Evolutionary conservation across 1,140 invertebrate genomes (phyloP).

Genomic region (Vanessa tameamea): DNA sequence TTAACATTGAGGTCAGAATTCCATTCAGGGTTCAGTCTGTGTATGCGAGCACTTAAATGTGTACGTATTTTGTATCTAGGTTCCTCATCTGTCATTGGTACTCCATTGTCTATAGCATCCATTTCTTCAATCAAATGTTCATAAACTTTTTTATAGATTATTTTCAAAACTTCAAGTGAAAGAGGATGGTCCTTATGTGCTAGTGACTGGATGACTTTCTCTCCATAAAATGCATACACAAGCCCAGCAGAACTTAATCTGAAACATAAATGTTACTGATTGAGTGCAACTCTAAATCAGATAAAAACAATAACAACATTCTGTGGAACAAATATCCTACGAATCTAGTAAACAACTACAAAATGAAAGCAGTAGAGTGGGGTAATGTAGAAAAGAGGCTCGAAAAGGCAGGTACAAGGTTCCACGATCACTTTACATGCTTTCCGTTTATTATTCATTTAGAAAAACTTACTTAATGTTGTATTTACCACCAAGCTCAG

Average conservation of each 20-base stretch:
- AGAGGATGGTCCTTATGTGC: conserved; percentile 79
- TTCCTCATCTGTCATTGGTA: conserved; percentile 88
- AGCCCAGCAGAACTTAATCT: conserved; percentile 98
- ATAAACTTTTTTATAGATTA: conserved; percentile 93
- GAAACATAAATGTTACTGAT: conserved; percentile 52
- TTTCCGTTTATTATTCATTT: background rate
- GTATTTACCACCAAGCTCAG: conserved; percentile 78
- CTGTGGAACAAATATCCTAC: no score
- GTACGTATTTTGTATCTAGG: conserved; percentile 91
- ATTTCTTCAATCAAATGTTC: conserved; percentile 95
- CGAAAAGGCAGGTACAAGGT: no score
- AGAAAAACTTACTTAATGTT: conserved; percentile 78
- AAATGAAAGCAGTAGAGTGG: no score
- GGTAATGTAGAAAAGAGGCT: no score
- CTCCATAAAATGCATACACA: conserved; percentile 95
- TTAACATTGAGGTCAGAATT: conserved; percentile 84
- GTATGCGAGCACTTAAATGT: conserved; percentile 88
- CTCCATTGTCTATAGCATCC: conserved; percentile 98
- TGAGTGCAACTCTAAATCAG: background rate
- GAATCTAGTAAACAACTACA: no score
- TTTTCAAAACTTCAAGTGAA: conserved; percentile 78
- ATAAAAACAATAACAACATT: background rate
- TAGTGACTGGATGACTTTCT: conserved; percentile 85
- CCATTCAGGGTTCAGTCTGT: conserved; percentile 92
- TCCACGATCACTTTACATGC: no score